Evolutionary conservation across 1,140 invertebrate genomes (phyloP).

Genomic region (Marisa cornuarietis): DNA sequence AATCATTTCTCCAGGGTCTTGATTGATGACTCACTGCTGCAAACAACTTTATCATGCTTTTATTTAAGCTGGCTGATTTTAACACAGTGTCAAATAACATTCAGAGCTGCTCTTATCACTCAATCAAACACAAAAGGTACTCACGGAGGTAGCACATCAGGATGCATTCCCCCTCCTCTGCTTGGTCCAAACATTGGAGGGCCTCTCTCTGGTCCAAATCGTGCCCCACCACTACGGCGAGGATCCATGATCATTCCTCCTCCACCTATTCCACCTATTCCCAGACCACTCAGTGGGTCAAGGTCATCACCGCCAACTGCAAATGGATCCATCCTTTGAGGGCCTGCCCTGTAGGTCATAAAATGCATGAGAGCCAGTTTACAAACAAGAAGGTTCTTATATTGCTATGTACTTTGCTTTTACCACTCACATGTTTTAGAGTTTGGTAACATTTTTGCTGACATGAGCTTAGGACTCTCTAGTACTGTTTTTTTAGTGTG

Average conservation of each 20-base stretch:
- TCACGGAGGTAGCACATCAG: conserved; percentile 45
- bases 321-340: conserved; percentile 55
- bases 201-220: conserved; percentile 47
- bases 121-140: conserved; percentile 2
- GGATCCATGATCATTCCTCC: conserved; percentile 81
- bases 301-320: conserved; percentile 77
- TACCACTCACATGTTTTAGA: too few species aligned
- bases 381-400: not conserved
- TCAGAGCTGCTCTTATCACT: not conserved
- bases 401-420: too few species aligned
- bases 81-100: not conserved
- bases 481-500: too few species aligned
- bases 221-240: conserved; percentile 45
- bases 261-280: conserved; percentile 24
- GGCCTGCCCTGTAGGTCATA: conserved; percentile 35
- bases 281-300: conserved; percentile 73
- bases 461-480: too few species aligned
- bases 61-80: not conserved
- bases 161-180: conserved; percentile 31
- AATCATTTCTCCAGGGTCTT: not conserved
- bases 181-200: conserved; percentile 4
- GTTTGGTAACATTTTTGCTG: too few species aligned
- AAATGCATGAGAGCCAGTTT: conserved; percentile 13
- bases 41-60: not conserved
- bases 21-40: not conserved